Conservation (phyloP, 2,888 invertebrate species). For the Ochropacha duplaris region DNA sequence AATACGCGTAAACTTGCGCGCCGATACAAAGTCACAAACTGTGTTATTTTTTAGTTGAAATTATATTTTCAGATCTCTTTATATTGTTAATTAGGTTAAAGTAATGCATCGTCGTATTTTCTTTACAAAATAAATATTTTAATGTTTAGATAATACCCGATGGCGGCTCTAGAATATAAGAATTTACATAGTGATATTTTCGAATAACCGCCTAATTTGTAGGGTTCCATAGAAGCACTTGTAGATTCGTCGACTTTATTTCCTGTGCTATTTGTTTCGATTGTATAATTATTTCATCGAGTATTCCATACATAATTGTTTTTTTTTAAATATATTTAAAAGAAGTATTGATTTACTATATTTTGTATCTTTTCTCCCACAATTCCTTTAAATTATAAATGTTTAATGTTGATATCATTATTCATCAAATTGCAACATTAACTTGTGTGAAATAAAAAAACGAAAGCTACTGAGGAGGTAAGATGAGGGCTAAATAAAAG, state of each 20-base stretch:
- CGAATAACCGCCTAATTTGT: not conserved
- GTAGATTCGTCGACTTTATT: not conserved
- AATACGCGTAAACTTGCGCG: not conserved
- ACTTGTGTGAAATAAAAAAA: not conserved
- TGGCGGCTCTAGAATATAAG: not conserved
- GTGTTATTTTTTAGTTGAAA: not conserved
- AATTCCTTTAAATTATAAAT: not conserved
- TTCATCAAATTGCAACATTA: not conserved
- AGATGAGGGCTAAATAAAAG: constrained; percentile 31
- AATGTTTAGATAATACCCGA: not conserved
- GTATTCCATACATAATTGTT: not conserved
- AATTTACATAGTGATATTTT: not conserved
- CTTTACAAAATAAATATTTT: not conserved
- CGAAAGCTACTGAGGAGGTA: not conserved
- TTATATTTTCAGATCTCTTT: not conserved
- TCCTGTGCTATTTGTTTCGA: not conserved
- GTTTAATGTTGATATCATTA: no score
- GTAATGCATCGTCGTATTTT: not conserved
- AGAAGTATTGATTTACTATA: not conserved
- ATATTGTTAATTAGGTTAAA: not conserved
- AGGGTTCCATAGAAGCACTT: not conserved
- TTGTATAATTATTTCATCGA: not conserved
- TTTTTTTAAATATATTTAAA: not conserved
- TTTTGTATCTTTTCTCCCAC: not conserved
- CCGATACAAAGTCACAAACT: not conserved